A percentile compares a stretch with the other conserved stretches of the same genome.
Conservation (phyloP, 2,113 vertebrate species). For the Burhinus bistriatus region DNA sequence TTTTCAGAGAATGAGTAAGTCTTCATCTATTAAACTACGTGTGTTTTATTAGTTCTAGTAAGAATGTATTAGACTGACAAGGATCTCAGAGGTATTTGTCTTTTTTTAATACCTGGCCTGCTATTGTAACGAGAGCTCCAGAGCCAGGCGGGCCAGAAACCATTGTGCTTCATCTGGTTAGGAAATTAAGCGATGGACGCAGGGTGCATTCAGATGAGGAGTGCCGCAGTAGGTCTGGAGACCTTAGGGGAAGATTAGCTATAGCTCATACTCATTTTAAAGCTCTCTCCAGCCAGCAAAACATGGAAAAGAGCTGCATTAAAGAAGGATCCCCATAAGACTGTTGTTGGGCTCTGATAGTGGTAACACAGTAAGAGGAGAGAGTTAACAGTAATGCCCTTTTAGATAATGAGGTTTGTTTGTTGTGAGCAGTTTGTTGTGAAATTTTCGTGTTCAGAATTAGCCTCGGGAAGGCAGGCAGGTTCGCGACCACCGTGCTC, state of each 20-base stretch:
- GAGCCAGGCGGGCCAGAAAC: neutral
- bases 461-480: neutral
- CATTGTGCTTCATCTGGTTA: neutral
- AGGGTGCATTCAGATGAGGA: conserved; percentile 2
- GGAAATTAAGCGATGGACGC: conserved; percentile 31
- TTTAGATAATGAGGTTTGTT: neutral
- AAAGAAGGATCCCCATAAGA: neutral
- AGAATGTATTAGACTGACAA: conserved; percentile 35
- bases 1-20: conserved; percentile 38
- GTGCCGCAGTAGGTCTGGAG: neutral
- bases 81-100: conserved; percentile 20
- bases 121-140: neutral
- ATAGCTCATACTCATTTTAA: neutral
- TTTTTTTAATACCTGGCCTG: conserved; percentile 25
- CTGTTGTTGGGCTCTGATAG: neutral
- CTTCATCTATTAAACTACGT: neutral
- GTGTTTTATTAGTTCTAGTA: conserved; percentile 36
- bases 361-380: neutral
- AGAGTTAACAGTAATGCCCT: neutral
- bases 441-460: neutral
- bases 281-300: neutral
- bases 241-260: neutral
- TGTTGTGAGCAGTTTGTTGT: neutral
- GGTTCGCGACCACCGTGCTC: neutral
- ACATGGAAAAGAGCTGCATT: neutral